Evolutionary conservation across 2,888 invertebrate species (phyloP).

Genomic region (Fragum sueziense): DNA sequence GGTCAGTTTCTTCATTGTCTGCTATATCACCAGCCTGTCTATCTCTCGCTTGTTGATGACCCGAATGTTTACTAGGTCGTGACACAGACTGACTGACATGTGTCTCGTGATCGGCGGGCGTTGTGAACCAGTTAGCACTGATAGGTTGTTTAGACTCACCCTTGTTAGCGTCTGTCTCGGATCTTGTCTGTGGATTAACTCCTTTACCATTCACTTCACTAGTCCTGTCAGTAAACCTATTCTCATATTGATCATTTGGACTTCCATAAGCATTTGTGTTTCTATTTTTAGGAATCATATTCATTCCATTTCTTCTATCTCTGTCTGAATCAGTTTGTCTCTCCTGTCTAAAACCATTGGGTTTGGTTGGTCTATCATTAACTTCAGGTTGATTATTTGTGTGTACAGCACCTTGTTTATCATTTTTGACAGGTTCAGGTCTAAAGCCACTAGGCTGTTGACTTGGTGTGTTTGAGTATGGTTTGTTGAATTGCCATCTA

Average conservation of each 20-base stretch:
- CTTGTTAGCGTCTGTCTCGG: background rate
- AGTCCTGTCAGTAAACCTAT: background rate
- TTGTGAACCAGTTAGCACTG: slow-evolving; percentile 67
- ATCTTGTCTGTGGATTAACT: background rate
- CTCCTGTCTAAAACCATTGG: background rate
- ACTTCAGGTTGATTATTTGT: background rate
- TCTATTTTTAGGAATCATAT: slow-evolving; percentile 34
- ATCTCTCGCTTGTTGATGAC: slow-evolving; percentile 7
- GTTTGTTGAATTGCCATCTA: slow-evolving; percentile 54
- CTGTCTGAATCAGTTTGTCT: background rate
- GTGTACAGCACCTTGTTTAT: slow-evolving; percentile 6
- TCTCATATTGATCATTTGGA: background rate
- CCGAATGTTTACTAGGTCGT: background rate
- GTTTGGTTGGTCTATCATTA: background rate
- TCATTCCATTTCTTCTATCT: background rate
- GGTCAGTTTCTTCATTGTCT: slow-evolving; percentile 45
- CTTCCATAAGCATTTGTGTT: slow-evolving; percentile 1
- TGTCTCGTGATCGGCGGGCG: slow-evolving; percentile 63
- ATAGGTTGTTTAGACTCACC: slow-evolving; percentile 40
- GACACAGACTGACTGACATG: slow-evolving; percentile 59
- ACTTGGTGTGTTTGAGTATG: slow-evolving; percentile 22
- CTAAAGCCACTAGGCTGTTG: slow-evolving; percentile 48
- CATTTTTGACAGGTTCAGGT: slow-evolving; percentile 51
- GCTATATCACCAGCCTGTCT: background rate
- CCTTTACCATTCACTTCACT: background rate